Evolutionary conservation across 64 coral and sea anemone genomes (phyloP).

Genomic region (Montipora cactus): DNA sequence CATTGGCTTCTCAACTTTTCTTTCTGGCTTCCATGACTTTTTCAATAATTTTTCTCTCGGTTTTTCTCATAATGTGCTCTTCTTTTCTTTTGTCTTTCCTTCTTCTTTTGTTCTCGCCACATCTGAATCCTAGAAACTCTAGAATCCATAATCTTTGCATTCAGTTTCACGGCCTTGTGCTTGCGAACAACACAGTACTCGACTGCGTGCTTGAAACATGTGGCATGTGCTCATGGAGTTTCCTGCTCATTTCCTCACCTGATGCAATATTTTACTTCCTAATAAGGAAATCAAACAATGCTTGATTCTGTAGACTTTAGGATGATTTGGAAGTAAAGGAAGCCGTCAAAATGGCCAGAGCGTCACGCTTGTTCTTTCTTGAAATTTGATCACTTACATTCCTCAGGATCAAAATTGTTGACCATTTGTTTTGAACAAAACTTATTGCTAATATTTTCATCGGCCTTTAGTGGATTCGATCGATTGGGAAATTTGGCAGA

Average conservation of each 20-base stretch:
- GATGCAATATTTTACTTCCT: neutral
- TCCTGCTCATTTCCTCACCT: neutral
- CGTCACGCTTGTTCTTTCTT: too few relatives aligned
- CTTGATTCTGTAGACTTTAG: neutral
- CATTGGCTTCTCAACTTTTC: neutral
- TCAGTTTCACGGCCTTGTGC: neutral
- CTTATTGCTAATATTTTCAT: conserved; percentile 50
- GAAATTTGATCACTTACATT: too few relatives aligned
- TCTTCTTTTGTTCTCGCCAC: neutral
- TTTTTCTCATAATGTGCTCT: neutral
- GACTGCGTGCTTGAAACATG: neutral
- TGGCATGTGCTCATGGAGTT: neutral
- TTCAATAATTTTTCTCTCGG: neutral
- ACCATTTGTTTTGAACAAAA: conserved; percentile 45
- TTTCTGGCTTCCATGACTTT: neutral
- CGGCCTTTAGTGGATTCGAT: conserved; percentile 7
- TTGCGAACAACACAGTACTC: neutral
- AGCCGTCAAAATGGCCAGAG: too few relatives aligned
- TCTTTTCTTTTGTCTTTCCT: neutral
- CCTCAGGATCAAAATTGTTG: neutral
- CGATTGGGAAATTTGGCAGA: neutral
- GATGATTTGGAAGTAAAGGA: neutral
- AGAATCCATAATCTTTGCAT: neutral
- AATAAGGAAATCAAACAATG: neutral
- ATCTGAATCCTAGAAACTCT: neutral